A percentile compares a stretch with the other conserved stretches of the same genome.
Evolutionary conservation across 2,113 vertebrate species (phyloP).

Genomic region (Oceanites oceanicus): DNA sequence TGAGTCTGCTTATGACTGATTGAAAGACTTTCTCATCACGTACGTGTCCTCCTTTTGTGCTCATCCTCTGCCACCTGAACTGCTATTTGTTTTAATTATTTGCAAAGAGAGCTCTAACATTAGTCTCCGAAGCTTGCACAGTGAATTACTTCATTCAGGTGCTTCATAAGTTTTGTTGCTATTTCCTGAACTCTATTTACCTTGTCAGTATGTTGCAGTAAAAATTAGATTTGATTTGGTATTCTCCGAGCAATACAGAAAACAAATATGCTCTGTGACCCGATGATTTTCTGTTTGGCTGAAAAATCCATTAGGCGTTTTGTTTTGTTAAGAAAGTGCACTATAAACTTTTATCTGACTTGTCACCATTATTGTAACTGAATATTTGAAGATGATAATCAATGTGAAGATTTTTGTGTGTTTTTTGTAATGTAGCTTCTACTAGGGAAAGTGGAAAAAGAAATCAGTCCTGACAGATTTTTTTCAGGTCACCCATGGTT

Average conservation of each 20-base stretch:
- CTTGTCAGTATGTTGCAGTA: background rate
- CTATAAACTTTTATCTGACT: background rate
- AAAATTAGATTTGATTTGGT: background rate
- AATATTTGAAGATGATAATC: background rate
- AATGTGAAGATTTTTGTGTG: background rate
- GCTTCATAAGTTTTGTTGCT: background rate
- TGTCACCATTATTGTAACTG: background rate
- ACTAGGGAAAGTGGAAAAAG: background rate
- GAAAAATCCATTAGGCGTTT: background rate
- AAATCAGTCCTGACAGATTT: background rate
- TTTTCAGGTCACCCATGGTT: conserved; percentile 11
- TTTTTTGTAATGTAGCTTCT: background rate
- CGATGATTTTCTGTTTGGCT: background rate
- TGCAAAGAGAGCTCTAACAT: background rate
- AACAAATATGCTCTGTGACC: background rate
- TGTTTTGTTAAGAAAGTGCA: background rate
- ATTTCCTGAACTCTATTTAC: background rate
- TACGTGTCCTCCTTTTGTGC: background rate
- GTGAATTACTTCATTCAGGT: background rate
- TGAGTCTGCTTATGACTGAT: background rate
- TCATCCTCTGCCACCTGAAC: background rate
- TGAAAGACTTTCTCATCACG: background rate
- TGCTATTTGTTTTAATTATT: background rate
- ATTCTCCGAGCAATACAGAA: background rate
- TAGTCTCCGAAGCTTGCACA: background rate